Conservation (phyloP, 2,113 vertebrate genomes). For the Rhagologus leucostigma region DNA sequence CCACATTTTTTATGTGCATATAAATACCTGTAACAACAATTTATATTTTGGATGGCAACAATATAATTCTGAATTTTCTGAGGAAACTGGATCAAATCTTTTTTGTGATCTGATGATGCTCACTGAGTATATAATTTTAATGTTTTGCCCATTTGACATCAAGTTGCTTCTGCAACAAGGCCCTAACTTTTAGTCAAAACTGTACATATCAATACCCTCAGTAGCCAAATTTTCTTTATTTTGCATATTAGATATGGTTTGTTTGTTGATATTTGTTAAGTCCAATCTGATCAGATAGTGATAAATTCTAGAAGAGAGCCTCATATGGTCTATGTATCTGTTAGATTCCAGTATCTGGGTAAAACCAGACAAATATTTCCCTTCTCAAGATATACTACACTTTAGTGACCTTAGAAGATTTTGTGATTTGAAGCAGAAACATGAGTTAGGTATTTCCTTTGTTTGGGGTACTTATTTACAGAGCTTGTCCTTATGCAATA, state of each 20-base stretch:
- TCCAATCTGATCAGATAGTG: background rate
- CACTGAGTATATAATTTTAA: background rate
- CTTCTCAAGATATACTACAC: background rate
- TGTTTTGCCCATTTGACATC: background rate
- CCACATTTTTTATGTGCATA: background rate
- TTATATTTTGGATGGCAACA: background rate
- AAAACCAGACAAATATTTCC: background rate
- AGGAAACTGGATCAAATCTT: background rate
- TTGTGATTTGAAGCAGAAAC: background rate
- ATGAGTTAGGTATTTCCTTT: background rate
- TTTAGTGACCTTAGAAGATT: background rate
- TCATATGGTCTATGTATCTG: background rate
- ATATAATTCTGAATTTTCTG: background rate
- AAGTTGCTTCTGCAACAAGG: background rate
- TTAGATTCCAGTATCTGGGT: background rate
- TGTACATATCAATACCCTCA: background rate
- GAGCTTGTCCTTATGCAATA: background rate
- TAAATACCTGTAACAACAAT: background rate
- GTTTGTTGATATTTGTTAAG: background rate
- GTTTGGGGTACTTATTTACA: background rate
- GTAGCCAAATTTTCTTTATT: background rate
- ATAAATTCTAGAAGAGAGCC: background rate
- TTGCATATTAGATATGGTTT: background rate
- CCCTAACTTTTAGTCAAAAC: background rate
- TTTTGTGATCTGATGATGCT: background rate